phyloP scores from a whole-genome alignment of 2,888 invertebrate genomes.

The Folsomia manolachei region DNA sequence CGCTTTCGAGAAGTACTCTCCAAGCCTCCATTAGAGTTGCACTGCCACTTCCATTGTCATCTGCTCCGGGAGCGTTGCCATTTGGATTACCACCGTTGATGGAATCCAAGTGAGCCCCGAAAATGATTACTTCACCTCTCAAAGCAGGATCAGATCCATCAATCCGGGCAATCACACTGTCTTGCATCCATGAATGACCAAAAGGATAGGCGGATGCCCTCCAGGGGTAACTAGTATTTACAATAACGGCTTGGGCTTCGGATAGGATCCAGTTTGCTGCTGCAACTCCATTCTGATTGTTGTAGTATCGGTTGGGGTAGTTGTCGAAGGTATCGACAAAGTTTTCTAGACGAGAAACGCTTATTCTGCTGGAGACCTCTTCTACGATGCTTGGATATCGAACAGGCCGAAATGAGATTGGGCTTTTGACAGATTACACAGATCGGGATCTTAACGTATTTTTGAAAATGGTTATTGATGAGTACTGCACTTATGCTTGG shows the following conservation, averaged over 20 bases:
- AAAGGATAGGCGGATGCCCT: neutral
- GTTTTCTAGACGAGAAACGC: neutral
- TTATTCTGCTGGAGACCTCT: neutral
- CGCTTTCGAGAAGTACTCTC: too few species aligned
- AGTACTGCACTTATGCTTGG: too few species aligned
- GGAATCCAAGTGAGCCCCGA: too few species aligned
- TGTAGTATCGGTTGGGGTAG: neutral
- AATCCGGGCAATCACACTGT: constrained; percentile 30
- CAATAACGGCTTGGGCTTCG: neutral
- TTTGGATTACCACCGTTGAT: too few species aligned
- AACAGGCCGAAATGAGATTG: too few species aligned
- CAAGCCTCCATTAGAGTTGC: too few species aligned
- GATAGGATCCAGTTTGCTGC: constrained; percentile 7
- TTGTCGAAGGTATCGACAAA: neutral
- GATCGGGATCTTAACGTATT: neutral
- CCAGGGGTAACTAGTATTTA: constrained; percentile 18
- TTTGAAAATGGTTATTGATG: neutral
- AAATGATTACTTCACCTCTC: too few species aligned
- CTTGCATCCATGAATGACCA: constrained; percentile 19
- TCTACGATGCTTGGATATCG: neutral
- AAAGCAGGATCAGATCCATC: too few species aligned
- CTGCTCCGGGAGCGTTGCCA: too few species aligned
- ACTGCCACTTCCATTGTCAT: too few species aligned
- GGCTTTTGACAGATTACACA: too few species aligned
- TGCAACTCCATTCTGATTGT: constrained; percentile 3